Evolutionary conservation across 1,140 invertebrate species (phyloP).

Genomic region (Temnothorax nylanderi): DNA sequence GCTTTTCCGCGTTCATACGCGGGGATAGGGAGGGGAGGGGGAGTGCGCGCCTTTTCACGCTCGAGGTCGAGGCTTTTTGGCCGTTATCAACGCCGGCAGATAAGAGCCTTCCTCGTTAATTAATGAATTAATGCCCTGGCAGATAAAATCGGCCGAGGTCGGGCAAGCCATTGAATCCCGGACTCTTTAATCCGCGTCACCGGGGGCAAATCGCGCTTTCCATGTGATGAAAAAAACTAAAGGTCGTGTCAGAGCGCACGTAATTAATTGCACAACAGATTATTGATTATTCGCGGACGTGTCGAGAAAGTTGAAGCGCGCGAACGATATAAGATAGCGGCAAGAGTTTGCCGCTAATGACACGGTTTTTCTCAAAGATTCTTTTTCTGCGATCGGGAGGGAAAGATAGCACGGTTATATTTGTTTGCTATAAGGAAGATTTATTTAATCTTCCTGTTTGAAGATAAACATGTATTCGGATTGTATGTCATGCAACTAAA

Average conservation of each 20-base stretch:
- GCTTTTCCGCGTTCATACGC: constrained; percentile 31
- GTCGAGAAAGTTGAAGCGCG: constrained; percentile 20
- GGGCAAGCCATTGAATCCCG: constrained; percentile 45
- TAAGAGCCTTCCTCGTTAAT: constrained; percentile 62
- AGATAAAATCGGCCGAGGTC: constrained; percentile 55
- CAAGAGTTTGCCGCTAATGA: constrained; percentile 26
- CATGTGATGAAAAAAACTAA: constrained; percentile 23
- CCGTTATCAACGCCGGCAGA: constrained; percentile 58
- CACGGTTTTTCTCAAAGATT: constrained; percentile 12
- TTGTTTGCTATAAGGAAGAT: not conserved
- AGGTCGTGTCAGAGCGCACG: constrained; percentile 31
- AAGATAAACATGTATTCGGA: not conserved
- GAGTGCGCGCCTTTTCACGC: not conserved
- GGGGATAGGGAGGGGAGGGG: not conserved
- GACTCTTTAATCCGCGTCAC: constrained; percentile 55
- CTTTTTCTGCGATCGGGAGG: not conserved
- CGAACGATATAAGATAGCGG: not conserved
- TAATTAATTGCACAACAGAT: constrained; percentile 59
- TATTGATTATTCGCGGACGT: constrained; percentile 52
- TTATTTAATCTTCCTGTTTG: not conserved
- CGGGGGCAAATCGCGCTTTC: not conserved
- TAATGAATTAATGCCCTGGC: constrained; percentile 62
- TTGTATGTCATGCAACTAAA: not conserved
- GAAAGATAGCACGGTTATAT: constrained; percentile 3
- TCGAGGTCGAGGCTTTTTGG: constrained; percentile 40